Evolutionary conservation across 1,140 invertebrate species (phyloP), one percentile per base, ranked within the genome.

Genomic region (Brachionus rubens): DNA sequence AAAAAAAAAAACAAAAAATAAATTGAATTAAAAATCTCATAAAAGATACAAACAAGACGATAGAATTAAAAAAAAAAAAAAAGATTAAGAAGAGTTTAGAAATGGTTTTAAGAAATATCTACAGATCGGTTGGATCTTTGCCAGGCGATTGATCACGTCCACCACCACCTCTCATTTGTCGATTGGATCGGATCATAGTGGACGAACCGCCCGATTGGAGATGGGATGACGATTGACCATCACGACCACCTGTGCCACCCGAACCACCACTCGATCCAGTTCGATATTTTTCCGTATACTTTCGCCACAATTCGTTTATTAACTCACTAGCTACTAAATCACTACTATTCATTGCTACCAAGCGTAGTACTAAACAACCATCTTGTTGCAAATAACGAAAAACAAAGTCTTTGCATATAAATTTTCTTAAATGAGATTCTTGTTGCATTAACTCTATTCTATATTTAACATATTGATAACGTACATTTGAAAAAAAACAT

Each of bases 281-380:
- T n/a, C 72, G 48, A 9, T 72, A 72, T 36, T 72, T 72, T 50
- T 72, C 68, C 28, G 48, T 78, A 77, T 83, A 84, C 59, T 82
- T 79, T 59, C 82, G 80, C 86, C 86, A 87, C 16, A 87, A 78
- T 52, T 85, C 84, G 16, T 85, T 81, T 68, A 87, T 83, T 59
- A 87, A 78, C 79, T 87, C 86, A 9, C 84, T 86, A 24, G 86
- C 85, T 72, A 87, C 81, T 24, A 87, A 85, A 77, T 87, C 86
- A 76, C 86, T 86, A 68, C 86, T 84, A 79, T 87, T 87, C 77
- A 86, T 85, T 21, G 85, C 85, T 36, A 87, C 85, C 16, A 87
- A 80, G 41, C 86, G 79, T n/a, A 87, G 80, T 9, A 86, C 83
- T 77, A 87, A 86, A 40, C 87, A 85, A 16, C 86, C 86, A 78